Conservation (phyloP, 2,113 vertebrate species). For the Ivindomyrus marchei region DNA sequence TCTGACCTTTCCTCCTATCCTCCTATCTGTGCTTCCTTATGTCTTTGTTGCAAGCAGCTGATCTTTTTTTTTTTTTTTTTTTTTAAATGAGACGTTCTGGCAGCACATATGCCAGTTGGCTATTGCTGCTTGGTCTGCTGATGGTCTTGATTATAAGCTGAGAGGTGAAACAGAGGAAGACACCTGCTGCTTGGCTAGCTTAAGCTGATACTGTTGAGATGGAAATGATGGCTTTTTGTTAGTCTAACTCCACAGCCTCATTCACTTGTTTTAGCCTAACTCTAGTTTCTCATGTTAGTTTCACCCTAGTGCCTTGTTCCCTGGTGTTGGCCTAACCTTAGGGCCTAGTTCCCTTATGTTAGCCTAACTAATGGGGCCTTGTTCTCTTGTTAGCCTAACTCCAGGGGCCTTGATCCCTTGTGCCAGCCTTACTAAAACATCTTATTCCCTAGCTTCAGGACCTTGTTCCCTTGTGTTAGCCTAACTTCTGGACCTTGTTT, state of each 20-base stretch:
- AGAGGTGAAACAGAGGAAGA: not conserved
- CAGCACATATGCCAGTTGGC: not conserved
- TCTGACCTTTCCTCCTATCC: not conserved
- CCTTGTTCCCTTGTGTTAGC: not conserved
- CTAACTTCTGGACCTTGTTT: not conserved
- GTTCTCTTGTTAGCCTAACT: not conserved
- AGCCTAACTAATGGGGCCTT: not conserved
- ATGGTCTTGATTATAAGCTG: not conserved
- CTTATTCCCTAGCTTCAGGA: not conserved
- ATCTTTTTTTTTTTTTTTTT: not conserved
- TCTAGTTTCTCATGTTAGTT: too few relatives aligned
- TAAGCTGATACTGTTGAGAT: not conserved
- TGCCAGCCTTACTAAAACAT: not conserved
- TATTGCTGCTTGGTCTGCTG: not conserved
- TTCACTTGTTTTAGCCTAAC: not conserved
- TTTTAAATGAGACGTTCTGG: not conserved
- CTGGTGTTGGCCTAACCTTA: not conserved
- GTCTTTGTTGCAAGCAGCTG: not conserved
- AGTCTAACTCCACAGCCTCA: not conserved
- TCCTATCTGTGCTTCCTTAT: not conserved
- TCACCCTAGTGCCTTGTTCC: not conserved
- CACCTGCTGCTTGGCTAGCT: not conserved
- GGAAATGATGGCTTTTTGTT: not conserved
- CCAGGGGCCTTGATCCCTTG: not conserved
- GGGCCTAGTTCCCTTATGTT: not conserved